phyloP scores from a whole-genome alignment of 2,797 vertebrate species.

The Tokudaia tokunoshimensis region DNA sequence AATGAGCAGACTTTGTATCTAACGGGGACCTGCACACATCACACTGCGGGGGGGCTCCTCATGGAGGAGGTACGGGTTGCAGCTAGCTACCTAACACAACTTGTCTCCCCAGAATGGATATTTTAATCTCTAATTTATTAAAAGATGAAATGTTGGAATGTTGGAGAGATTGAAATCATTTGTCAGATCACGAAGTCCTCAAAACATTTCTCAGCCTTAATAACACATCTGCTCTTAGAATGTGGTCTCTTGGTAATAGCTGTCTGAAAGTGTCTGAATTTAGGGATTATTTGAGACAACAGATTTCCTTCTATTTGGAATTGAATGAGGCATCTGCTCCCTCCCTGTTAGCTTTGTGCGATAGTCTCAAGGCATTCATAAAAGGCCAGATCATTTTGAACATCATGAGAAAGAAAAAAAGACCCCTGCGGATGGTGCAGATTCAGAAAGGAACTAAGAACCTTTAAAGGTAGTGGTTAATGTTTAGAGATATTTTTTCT shows the following conservation, averaged over 20 bases:
- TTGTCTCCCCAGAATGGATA: slow-evolving; percentile 62
- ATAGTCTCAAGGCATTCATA: slow-evolving; percentile 91
- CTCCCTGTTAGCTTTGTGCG: slow-evolving; percentile 89
- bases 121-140: slow-evolving; percentile 88
- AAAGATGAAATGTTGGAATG: slow-evolving; percentile 90
- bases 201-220: slow-evolving; percentile 92
- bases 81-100: slow-evolving; percentile 60
- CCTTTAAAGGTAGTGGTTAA: slow-evolving; percentile 80
- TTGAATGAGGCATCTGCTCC: slow-evolving; percentile 91
- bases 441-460: slow-evolving; percentile 87
- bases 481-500: slow-evolving; percentile 75
- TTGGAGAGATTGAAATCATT: slow-evolving; percentile 90
- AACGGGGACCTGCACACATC: slow-evolving; percentile 30
- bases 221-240: slow-evolving; percentile 93
- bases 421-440: slow-evolving; percentile 87
- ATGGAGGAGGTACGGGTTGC: slow-evolving; percentile 15
- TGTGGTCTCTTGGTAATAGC: slow-evolving; percentile 92
- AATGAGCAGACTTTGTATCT: slow-evolving; percentile 59
- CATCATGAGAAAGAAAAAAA: slow-evolving; percentile 87
- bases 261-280: slow-evolving; percentile 92
- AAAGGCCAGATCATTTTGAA: slow-evolving; percentile 91
- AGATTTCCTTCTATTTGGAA: slow-evolving; percentile 93
- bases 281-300: slow-evolving; percentile 93
- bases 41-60: slow-evolving; percentile 30
- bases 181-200: slow-evolving; percentile 92